These are phyloP conservation scores for Candoia aspera DNA, from an alignment of 2,113 vertebrate genomes.

Conservation along the genomic window DNA sequence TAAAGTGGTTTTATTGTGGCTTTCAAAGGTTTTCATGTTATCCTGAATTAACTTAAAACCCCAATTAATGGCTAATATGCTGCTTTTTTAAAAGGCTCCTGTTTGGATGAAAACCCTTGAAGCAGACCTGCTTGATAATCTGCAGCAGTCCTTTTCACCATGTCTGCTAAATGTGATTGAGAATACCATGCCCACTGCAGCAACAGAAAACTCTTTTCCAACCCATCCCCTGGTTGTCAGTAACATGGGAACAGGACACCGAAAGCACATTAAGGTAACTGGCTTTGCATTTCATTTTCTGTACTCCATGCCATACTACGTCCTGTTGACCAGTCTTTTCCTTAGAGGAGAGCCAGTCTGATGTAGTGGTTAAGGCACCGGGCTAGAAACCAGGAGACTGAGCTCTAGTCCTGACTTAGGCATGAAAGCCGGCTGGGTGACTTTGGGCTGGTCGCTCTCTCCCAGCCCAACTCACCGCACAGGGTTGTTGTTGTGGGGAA, in stretches of 20 bases:
- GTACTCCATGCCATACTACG: background rate
- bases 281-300: background rate
- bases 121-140: slow-evolving; percentile 51
- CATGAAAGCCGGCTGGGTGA: too few species aligned
- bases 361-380: too few species aligned
- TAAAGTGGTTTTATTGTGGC: background rate
- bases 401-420: too few species aligned
- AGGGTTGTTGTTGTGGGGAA: too few species aligned
- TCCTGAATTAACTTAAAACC: background rate
- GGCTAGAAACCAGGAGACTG: too few species aligned
- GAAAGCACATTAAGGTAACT: slow-evolving; percentile 67
- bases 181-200: background rate
- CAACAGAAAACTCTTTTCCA: slow-evolving; percentile 47
- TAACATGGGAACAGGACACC: slow-evolving; percentile 50
- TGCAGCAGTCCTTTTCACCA: slow-evolving; percentile 40
- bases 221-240: slow-evolving; percentile 28
- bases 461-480: too few species aligned
- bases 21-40: background rate
- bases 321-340: background rate
- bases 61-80: slow-evolving; percentile 1
- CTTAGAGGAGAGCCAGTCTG: background rate
- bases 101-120: slow-evolving; percentile 51
- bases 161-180: slow-evolving; percentile 44
- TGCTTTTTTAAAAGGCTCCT: slow-evolving; percentile 54
- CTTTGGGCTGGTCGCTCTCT: too few species aligned